Evolutionary conservation across 2,113 vertebrate species (phyloP), one percentile per base, ranked within the genome.

Genomic region (Carlito syrichta): DNA sequence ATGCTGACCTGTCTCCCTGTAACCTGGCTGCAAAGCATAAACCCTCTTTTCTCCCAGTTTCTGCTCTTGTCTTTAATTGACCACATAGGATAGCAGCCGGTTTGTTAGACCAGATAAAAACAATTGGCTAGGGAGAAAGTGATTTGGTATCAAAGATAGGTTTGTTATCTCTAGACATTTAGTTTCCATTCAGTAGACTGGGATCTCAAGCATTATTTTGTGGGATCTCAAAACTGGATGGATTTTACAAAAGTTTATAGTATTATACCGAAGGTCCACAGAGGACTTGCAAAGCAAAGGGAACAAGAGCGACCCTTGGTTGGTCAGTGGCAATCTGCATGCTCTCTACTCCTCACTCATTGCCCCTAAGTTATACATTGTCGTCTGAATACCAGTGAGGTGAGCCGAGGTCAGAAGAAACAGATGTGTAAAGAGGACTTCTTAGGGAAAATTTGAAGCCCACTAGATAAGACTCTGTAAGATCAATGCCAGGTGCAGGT

Each of bases 351-450:
- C 6, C 14, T 35, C 56, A 2, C 25, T 23, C 2, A 8, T 13
- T 0, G 27, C 0, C 2, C 30, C 58, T 68, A 14, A 3, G 22
- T 71, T 45, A 38, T 0, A 4, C 35, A n/a, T 0, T 13, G 1
- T 60, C 9, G 32, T 73, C 30, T 62, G 54, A 35, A 43, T 32
- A 3, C 48, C 38, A 74, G 38, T 1, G 0, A 6, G 6, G 35
- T 58, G 11, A 79, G 25, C 2, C 10, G 17, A 35, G 5, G 71
- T 0, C n/a, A 4, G 45, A 74, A 68, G 62, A 16, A 25, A 5
- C 12, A 77, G 43, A 16, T 60, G n/a, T 85, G 9, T 11, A 76
- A 63, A 10, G 6, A 69, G 63, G n/a, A 38, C 0, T 27, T 58
- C 2, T 5, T 25, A 56, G 6, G 6, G 38, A 12, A 35, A 23